phyloP scores from a whole-genome alignment of 2,113 vertebrate genomes.

The Datnioides undecimradiatus region DNA sequence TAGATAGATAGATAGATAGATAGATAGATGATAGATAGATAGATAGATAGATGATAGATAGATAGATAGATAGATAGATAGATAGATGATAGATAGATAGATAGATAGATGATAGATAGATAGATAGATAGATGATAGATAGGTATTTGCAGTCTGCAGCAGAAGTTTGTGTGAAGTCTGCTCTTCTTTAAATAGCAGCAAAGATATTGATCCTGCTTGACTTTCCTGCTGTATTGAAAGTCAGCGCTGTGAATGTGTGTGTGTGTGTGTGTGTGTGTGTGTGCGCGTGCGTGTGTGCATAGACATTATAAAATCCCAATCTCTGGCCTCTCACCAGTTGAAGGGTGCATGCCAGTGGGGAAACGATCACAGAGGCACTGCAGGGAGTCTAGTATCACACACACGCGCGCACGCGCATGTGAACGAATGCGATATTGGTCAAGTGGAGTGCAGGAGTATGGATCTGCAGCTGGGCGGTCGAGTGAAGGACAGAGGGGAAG shows the following conservation, averaged over 20 bases:
- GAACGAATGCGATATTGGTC: conserved; percentile 21
- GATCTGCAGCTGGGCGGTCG: conserved; percentile 17
- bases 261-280: conserved; percentile 25
- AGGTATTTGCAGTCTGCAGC: too few relatives aligned
- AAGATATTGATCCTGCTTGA: conserved; percentile 49
- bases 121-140: not conserved
- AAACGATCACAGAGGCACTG: conserved; percentile 33
- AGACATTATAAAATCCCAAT: conserved; percentile 35
- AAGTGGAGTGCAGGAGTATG: not conserved
- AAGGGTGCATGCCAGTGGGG: conserved; percentile 27
- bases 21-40: not conserved
- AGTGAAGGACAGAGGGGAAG: conserved; percentile 30
- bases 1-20: not conserved
- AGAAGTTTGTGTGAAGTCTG: not conserved
- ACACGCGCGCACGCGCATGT: not conserved
- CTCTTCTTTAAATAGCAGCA: conserved; percentile 12
- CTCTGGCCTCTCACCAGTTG: conserved; percentile 39
- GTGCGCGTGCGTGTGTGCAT: conserved; percentile 2
- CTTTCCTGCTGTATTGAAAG: conserved; percentile 12
- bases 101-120: not conserved
- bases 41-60: not conserved
- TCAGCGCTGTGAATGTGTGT: not conserved
- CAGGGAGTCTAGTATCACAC: conserved; percentile 14
- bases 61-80: not conserved
- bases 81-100: conserved; percentile 7